phyloP scores from a whole-genome alignment of 2,113 vertebrate species.

The Cololabis saira region DNA sequence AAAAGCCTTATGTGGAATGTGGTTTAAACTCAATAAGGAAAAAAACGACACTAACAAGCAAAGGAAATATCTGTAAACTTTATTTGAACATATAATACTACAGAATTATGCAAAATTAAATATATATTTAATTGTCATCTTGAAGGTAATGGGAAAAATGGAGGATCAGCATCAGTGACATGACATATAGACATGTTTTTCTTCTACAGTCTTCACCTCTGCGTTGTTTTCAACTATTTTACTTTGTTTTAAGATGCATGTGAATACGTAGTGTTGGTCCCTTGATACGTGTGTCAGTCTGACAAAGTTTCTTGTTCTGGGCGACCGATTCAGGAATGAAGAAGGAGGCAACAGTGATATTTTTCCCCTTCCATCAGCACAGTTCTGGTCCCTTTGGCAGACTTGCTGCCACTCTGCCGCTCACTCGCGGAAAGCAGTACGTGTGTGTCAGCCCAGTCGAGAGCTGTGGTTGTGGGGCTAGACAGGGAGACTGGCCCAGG shows the following conservation, averaged over 20 bases:
- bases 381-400: constrained; percentile 61
- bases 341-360: constrained; percentile 39
- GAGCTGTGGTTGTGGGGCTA: constrained; percentile 66
- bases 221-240: constrained; percentile 9
- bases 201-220: constrained; percentile 10
- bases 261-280: constrained; percentile 23
- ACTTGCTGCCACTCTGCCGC: constrained; percentile 34
- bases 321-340: constrained; percentile 32
- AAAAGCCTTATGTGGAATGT: constrained; percentile 52
- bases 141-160: background rate
- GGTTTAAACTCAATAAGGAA: constrained; percentile 27
- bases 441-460: constrained; percentile 32
- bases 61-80: constrained; percentile 4
- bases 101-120: constrained; percentile 2
- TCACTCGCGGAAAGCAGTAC: constrained; percentile 41
- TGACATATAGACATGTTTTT: background rate
- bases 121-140: constrained; percentile 2
- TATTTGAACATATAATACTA: background rate
- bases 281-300: constrained; percentile 58
- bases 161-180: background rate
- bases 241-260: constrained; percentile 28
- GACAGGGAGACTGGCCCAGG: constrained; percentile 49
- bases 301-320: constrained; percentile 55
- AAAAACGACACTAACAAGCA: constrained; percentile 27
- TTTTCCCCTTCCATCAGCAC: constrained; percentile 69